Evolutionary conservation across 23 tunicate genomes (phyloP).

Genomic region (Trididemnum nubilum): DNA sequence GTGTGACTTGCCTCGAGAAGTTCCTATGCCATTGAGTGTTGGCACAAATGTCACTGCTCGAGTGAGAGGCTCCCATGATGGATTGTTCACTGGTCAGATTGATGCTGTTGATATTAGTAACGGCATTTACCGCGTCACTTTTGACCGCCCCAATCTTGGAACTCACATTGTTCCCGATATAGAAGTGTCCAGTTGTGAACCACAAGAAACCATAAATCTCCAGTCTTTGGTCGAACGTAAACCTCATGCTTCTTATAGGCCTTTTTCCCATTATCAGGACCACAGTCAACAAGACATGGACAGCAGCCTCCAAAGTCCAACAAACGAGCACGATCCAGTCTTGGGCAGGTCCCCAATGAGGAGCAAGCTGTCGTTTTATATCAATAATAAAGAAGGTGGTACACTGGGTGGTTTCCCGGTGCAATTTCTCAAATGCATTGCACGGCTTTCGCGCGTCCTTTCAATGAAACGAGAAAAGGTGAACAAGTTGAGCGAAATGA

Average conservation of each 20-base stretch:
- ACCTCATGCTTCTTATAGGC: constrained; percentile 37
- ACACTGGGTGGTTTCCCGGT: constrained; percentile 92
- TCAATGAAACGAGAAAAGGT: constrained; percentile 84
- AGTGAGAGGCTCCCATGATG: constrained; percentile 73
- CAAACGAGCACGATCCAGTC: constrained; percentile 84
- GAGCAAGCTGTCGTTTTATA: constrained; percentile 48
- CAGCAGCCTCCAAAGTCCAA: constrained; percentile 62
- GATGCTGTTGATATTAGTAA: constrained; percentile 84
- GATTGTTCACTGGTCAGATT: constrained; percentile 82
- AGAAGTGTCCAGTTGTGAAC: constrained; percentile 90
- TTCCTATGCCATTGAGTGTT: constrained; percentile 80
- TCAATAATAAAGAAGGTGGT: constrained; percentile 52
- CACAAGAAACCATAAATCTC: constrained; percentile 89
- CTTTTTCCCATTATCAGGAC: constrained; percentile 2
- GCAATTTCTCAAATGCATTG: constrained; percentile 56
- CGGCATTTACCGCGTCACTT: constrained; percentile 77
- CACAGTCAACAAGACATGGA: constrained; percentile 50
- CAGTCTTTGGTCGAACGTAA: constrained; percentile 70
- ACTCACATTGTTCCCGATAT: constrained; percentile 64
- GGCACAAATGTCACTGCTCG: constrained; percentile 93
- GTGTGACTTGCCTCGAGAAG: constrained; percentile 66
- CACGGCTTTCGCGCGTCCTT: constrained; percentile 67
- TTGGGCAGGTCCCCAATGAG: constrained; percentile 82
- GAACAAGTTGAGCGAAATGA: constrained; percentile 68
- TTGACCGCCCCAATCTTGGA: constrained; percentile 77